Percentiles rank a stretch among this genome's conserved stretches.
phyloP scores from a whole-genome alignment of 2,113 vertebrate genomes.

The Dromiciops gliroides region DNA sequence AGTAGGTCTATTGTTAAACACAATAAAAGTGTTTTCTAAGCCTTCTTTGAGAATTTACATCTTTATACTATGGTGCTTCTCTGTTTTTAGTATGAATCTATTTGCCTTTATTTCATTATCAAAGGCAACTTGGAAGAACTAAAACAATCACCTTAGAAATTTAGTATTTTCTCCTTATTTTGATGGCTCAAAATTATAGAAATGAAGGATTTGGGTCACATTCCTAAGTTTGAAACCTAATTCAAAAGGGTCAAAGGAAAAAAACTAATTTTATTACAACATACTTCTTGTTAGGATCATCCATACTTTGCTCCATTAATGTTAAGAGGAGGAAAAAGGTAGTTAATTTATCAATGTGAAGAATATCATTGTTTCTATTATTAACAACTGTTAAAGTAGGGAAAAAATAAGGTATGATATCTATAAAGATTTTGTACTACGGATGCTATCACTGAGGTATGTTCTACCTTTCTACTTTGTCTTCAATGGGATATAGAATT shows the following conservation, averaged over 20 bases:
- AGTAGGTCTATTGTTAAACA: not conserved
- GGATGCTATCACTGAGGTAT: not conserved
- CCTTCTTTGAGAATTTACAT: not conserved
- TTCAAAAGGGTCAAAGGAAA: conserved; percentile 56
- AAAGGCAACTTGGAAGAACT: conserved; percentile 39
- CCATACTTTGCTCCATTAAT: conserved; percentile 26
- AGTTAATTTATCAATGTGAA: conserved; percentile 53
- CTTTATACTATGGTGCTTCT: not conserved
- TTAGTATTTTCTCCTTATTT: conserved; percentile 33
- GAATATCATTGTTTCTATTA: conserved; percentile 25
- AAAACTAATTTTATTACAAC: conserved; percentile 52
- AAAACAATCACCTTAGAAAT: conserved; percentile 51
- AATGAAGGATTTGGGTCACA: conserved; percentile 51
- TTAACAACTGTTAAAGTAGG: conserved; percentile 47
- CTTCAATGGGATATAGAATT: not conserved
- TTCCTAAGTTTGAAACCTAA: conserved; percentile 50
- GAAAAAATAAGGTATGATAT: conserved; percentile 40
- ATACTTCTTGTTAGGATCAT: conserved; percentile 14
- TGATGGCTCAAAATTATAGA: conserved; percentile 40
- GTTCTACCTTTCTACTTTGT: conserved; percentile 34
- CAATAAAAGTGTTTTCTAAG: not conserved
- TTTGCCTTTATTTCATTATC: not conserved
- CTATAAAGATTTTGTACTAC: not conserved
- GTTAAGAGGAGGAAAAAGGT: conserved; percentile 53
- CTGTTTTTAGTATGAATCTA: not conserved